Conservation (phyloP, 2,113 vertebrate genomes). For the Dinomys branickii region DNA sequence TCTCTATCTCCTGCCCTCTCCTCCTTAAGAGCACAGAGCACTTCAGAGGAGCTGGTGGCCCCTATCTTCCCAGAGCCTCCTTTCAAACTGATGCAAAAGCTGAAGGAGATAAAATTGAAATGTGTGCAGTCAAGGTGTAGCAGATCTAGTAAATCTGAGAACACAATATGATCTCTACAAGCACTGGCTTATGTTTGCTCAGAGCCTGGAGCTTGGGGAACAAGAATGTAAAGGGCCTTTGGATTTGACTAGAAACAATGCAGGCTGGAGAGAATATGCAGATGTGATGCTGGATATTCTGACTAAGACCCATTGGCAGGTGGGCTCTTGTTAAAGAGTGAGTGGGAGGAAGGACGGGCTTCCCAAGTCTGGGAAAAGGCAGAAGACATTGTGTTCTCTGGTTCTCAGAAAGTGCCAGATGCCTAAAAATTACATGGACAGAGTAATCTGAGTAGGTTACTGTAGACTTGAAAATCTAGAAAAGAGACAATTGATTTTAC, state of each 20-base stretch:
- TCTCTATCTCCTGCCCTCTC: rapidly evolving
- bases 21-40: rapidly evolving
- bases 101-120: background rate
- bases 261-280: background rate
- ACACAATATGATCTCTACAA: background rate
- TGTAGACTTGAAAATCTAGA: background rate
- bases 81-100: background rate
- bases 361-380: background rate
- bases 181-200: background rate
- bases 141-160: background rate
- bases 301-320: background rate
- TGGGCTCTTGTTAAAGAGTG: background rate
- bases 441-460: background rate
- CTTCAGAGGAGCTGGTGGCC: background rate
- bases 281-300: background rate
- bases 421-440: background rate
- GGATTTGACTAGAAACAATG: background rate
- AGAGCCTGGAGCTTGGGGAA: background rate
- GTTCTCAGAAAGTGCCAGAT: background rate
- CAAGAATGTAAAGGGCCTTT: background rate
- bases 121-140: background rate
- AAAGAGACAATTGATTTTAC: background rate
- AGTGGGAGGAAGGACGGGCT: background rate
- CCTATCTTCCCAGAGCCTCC: background rate
- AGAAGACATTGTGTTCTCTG: background rate